Evolutionary conservation across 64 coral and sea anemone species (phyloP), one percentile per base, ranked within the genome.

Genomic region (Exaiptasia diaphana): DNA sequence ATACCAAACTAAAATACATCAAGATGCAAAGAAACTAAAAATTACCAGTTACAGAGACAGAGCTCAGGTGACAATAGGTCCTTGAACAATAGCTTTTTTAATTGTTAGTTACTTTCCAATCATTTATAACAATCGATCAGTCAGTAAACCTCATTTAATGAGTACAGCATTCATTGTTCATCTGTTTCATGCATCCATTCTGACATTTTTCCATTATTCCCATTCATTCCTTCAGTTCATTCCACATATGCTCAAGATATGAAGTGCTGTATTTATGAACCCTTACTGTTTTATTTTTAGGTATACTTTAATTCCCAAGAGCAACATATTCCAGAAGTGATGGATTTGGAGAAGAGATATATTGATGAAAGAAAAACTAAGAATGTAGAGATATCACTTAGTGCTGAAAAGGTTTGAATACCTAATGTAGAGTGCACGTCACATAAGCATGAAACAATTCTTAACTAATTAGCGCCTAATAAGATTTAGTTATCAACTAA

Each of bases 1-100:
- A 22, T 89, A 89, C 36, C 64, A 62, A 62, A 61, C 77, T 33
- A 71, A 44, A 0, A n/a, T 89, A 25, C 0, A 49, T 10, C 22
- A 23, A 9, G 46, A 11, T 29, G 65, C 77, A 14, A 35, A 61
- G 41, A 7, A 73, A 64, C 43, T 89, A n/a, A 61, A 56, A 0
- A 89, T 89, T 14, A 27, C 25, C 5, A 71, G 75, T 36, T 63
- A 78, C 64, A 81, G 86, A 38, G 86, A 89, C 53, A 59, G 67
- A 28, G 86, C 76, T 52, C 67, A 89, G 57, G 86, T 89, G 40
- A 43, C n/a, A n/a, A n/a, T n/a, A n/a, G n/a, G n/a, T n/a, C n/a
- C n/a, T n/a, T n/a, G n/a, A n/a, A n/a, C 25, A 13, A 46, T 12
- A 15, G 0, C 1, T 11, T 20, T 2, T 23, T 28, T 25, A 71